Evolutionary conservation across 2,113 vertebrate genomes (phyloP).

Genomic region (Porphyrio hochstetteri): DNA sequence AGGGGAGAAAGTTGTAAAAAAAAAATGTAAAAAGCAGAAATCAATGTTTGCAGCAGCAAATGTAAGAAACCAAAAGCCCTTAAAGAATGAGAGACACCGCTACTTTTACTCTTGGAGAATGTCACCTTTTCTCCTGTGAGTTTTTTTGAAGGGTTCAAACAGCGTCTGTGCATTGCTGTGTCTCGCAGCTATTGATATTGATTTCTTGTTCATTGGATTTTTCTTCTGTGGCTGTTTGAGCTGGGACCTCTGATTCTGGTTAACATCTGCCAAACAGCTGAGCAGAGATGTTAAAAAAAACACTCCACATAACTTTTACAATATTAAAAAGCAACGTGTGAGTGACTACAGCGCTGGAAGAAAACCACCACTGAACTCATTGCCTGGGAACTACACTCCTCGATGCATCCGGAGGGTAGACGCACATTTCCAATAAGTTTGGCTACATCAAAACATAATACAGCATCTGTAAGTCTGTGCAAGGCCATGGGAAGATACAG

Average conservation of each 20-base stretch:
- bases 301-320: background rate
- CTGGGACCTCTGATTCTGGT: conserved; percentile 9
- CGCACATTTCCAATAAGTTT: background rate
- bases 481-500: background rate
- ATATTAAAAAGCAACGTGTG: background rate
- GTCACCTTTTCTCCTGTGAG: background rate
- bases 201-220: conserved; percentile 42
- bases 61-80: conserved; percentile 38
- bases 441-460: background rate
- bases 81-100: background rate
- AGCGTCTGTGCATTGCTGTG: background rate
- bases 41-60: conserved; percentile 65
- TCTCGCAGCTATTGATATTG: conserved; percentile 39
- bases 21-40: conserved; percentile 64
- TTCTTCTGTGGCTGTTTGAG: conserved; percentile 19
- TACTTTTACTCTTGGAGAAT: background rate
- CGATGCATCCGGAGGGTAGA: background rate
- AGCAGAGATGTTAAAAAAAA: background rate
- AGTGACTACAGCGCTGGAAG: background rate
- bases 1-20: conserved; percentile 4
- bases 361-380: background rate
- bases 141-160: conserved; percentile 5
- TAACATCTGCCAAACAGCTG: conserved; percentile 51
- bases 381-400: background rate
- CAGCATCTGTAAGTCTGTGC: background rate